Conservation (phyloP, 1,140 invertebrate genomes). For the Brachionus angularis region DNA sequence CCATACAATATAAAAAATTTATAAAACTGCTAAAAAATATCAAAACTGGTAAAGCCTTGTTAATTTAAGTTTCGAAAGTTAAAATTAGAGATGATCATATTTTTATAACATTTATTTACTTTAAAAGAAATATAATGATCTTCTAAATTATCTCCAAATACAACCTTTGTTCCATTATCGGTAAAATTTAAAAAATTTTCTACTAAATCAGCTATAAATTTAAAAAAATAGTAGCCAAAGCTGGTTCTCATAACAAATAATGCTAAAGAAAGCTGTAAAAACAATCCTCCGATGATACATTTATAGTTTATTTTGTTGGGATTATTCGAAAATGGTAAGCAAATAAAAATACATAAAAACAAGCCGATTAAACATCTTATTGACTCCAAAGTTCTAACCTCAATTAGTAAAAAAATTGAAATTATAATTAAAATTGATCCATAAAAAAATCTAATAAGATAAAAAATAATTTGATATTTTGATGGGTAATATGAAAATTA, state of each 20-base stretch:
- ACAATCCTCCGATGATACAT: conserved; percentile 51
- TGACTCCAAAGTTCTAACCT: too few relatives aligned
- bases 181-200: conserved; percentile 72
- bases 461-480: too few relatives aligned
- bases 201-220: conserved; percentile 68
- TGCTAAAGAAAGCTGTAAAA: conserved; percentile 72
- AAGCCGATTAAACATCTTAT: too few relatives aligned
- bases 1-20: conserved; percentile 78
- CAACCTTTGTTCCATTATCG: conserved; percentile 57
- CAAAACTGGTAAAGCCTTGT: conserved; percentile 73
- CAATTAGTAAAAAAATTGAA: too few relatives aligned
- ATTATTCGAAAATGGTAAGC: too few relatives aligned
- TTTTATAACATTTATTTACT: background rate
- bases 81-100: conserved; percentile 57
- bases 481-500: too few relatives aligned
- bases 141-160: conserved; percentile 54
- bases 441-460: too few relatives aligned
- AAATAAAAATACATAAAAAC: too few relatives aligned
- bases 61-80: background rate
- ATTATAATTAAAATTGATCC: too few relatives aligned
- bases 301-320: too few relatives aligned
- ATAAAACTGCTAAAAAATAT: conserved; percentile 85
- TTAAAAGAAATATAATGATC: background rate
- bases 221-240: conserved; percentile 68
- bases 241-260: conserved; percentile 76